Conservation (phyloP, 2,113 vertebrate genomes). For the Bufo gargarizans region DNA sequence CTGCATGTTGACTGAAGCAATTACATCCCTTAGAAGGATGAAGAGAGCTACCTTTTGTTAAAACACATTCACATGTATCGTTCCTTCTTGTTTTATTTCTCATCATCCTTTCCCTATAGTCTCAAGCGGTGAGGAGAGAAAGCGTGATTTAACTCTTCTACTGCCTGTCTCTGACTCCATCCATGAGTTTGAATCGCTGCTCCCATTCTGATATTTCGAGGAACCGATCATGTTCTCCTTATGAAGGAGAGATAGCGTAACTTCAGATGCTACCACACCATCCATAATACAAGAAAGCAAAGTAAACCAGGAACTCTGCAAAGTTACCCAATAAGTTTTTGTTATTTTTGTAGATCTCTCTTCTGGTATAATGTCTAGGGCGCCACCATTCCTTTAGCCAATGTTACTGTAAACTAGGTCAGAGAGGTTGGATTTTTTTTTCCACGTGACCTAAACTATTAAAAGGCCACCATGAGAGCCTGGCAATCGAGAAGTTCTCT, state of each 20-base stretch:
- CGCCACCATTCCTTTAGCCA: no score
- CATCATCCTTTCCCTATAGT: neutral
- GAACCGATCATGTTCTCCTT: neutral
- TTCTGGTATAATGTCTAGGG: no score
- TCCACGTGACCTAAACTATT: no score
- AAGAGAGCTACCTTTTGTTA: conserved; percentile 40
- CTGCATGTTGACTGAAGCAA: conserved; percentile 44
- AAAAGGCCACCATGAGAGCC: no score
- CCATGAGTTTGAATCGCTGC: neutral
- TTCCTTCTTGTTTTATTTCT: conserved; percentile 32
- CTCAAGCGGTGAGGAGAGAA: neutral
- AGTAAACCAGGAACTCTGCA: no score
- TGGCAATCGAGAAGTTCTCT: no score
- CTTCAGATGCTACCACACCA: no score
- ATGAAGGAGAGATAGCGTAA: neutral
- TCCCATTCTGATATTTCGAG: neutral
- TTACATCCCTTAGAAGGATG: conserved; percentile 28
- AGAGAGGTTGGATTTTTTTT: no score
- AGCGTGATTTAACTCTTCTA: conserved; percentile 3
- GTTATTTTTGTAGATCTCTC: no score
- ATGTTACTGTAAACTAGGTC: no score
- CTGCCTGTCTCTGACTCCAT: neutral
- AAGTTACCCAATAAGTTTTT: no score
- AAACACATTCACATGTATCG: conserved; percentile 18
- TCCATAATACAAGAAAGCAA: no score